Base-by-base conservation (phyloP, 2,888 invertebrate species). In the Pterobdella sp. region DNA sequence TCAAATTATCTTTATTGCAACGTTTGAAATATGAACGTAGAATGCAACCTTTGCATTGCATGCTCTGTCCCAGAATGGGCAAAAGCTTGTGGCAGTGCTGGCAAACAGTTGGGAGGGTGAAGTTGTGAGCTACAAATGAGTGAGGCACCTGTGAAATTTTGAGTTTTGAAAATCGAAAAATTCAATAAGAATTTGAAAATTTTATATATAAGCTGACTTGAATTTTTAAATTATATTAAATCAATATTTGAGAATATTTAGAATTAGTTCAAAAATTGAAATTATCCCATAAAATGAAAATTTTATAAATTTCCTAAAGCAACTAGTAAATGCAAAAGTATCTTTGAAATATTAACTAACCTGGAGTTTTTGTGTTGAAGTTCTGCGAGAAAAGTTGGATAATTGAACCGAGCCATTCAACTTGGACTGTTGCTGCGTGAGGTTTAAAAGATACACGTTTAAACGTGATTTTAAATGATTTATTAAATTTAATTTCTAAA, bases 71-170 rank as follows among this genome's bases (percentile, higher is more conserved):
- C 86, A 96, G 94, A 69, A 97, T 86, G 0, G 96, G 90, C 77
- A 98, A 88, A 79, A 98, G 88, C 85, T 93, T 94, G 85, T 94
- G 93, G 87, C 97, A 98, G 84, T 90, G 88, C 79, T 94, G 92
- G 83, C 98, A 98, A 31, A 96, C 91, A 0, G 97, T 98, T 72
- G 96, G 98, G 69, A 93, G 88, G 67, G 94, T 95, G 86, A 97
- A 98, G 73, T 92, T 91, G 86, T 97, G 97, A 77, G 97, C 88
- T 81, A 93, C 91, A 86, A 96, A 96, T 4, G 96, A 96, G 86
- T 97, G 97, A 52, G 97, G 96, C 81, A 93, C 91, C 81, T 89
- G 88, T 74, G 86, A 14, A 22, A 42, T 14, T 42, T n/a, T n/a
- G n/a, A n/a, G n/a, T n/a, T n/a, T n/a, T n/a, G n/a, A n/a, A n/a